phyloP scores from a whole-genome alignment of 2,797 vertebrate genomes.

The Darevskia mixta region DNA sequence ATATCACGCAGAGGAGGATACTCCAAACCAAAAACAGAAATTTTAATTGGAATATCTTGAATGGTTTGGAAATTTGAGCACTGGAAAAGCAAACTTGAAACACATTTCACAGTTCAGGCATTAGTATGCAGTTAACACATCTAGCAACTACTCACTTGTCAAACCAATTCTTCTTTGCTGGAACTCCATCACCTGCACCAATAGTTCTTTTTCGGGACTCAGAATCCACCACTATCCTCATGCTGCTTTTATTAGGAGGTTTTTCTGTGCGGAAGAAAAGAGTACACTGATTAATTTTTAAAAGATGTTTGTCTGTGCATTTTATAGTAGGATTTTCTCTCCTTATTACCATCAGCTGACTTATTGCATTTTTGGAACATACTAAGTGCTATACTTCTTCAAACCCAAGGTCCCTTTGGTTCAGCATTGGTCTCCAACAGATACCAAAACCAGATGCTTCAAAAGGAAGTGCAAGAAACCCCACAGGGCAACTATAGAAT shows the following conservation, averaged over 20 bases:
- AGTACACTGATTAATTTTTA: conserved; percentile 47
- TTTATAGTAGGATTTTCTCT: conserved; percentile 34
- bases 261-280: conserved; percentile 84
- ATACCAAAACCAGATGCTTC: conserved; percentile 33
- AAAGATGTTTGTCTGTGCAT: conserved; percentile 41
- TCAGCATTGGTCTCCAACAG: conserved; percentile 28
- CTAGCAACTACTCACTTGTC: conserved; percentile 88
- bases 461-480: conserved; percentile 32
- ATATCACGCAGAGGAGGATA: no score
- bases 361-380: conserved; percentile 22
- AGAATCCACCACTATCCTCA: conserved; percentile 96
- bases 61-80: background rate
- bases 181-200: conserved; percentile 83
- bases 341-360: conserved; percentile 25
- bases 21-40: background rate
- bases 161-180: conserved; percentile 95
- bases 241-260: conserved; percentile 90
- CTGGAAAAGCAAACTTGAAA: background rate
- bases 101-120: background rate
- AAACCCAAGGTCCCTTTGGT: conserved; percentile 32
- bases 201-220: conserved; percentile 92
- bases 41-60: background rate
- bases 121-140: background rate
- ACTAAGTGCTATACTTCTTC: conserved; percentile 17
- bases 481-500: conserved; percentile 33